Evolutionary conservation across 2,888 invertebrate genomes (phyloP).

Genomic region (Rhagium mordax): DNA sequence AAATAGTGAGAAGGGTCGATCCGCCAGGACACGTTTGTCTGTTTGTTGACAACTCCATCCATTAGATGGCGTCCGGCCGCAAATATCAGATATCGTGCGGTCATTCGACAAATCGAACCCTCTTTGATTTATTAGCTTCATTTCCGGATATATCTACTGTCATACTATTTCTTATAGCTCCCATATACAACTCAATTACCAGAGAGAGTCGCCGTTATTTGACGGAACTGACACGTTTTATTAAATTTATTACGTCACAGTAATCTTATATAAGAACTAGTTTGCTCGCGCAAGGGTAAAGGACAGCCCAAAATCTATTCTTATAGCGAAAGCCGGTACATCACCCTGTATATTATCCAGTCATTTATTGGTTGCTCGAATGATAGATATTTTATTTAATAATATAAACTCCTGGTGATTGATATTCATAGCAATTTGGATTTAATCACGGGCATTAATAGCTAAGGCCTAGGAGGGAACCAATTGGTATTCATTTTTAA

Average conservation of each 20-base stretch:
- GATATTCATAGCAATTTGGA: constrained; percentile 28
- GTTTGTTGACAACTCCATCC: constrained; percentile 67
- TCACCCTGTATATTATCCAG: too few species aligned
- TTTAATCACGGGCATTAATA: constrained; percentile 16
- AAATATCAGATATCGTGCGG: constrained; percentile 69
- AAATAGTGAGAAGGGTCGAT: constrained; percentile 52
- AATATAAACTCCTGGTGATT: background rate
- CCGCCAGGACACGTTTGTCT: constrained; percentile 50
- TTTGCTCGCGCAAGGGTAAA: background rate
- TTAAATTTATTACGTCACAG: constrained; percentile 39
- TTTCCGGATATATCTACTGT: constrained; percentile 64
- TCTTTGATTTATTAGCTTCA: constrained; percentile 70
- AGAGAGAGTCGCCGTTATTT: constrained; percentile 45
- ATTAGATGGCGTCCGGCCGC: constrained; percentile 68
- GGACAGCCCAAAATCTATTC: background rate
- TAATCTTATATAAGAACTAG: constrained; percentile 5
- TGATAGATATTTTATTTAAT: too few species aligned
- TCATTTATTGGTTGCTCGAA: too few species aligned
- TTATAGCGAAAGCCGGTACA: too few species aligned
- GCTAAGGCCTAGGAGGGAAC: constrained; percentile 14
- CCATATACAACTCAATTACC: constrained; percentile 60
- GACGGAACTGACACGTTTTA: constrained; percentile 41
- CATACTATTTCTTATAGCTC: constrained; percentile 59
- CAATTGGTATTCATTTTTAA: constrained; percentile 28
- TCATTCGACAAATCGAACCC: constrained; percentile 69